Conservation (phyloP, 92 coral and sea anemone species). For the Paramuricea clavata region DNA sequence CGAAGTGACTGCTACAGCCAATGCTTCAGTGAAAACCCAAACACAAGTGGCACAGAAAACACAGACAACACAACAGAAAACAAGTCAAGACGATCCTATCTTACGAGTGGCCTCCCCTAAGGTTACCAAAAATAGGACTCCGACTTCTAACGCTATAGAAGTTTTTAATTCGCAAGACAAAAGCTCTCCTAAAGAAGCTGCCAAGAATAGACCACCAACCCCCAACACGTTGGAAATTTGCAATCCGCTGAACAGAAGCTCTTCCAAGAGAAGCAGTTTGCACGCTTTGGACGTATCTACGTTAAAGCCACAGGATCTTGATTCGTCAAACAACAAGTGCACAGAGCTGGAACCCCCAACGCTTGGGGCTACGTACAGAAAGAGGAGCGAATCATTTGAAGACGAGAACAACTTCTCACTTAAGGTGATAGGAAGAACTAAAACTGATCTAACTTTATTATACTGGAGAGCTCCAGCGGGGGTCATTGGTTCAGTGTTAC, state of each 20-base stretch:
- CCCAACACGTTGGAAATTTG: background rate
- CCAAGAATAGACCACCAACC: background rate
- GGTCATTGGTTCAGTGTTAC: background rate
- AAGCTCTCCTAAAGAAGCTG: background rate
- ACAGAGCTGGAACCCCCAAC: background rate
- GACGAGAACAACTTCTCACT: background rate
- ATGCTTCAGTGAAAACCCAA: background rate
- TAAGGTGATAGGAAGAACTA: background rate
- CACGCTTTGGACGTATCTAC: background rate
- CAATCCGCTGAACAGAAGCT: background rate
- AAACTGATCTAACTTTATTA: background rate
- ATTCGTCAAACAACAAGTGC: background rate
- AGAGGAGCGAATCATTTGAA: constrained; percentile 1
- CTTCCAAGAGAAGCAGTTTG: background rate
- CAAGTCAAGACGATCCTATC: background rate
- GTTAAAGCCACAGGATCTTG: background rate
- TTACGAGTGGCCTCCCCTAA: background rate
- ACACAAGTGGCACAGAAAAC: background rate
- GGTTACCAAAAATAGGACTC: background rate
- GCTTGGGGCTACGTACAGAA: background rate
- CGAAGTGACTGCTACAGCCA: constrained; percentile 2
- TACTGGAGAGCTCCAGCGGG: too few species aligned
- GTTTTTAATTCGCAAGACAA: background rate
- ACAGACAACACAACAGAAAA: background rate
- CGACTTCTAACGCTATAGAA: background rate